Base-by-base conservation (phyloP, 2,888 invertebrate species). In the Penaeus monodon region DNA sequence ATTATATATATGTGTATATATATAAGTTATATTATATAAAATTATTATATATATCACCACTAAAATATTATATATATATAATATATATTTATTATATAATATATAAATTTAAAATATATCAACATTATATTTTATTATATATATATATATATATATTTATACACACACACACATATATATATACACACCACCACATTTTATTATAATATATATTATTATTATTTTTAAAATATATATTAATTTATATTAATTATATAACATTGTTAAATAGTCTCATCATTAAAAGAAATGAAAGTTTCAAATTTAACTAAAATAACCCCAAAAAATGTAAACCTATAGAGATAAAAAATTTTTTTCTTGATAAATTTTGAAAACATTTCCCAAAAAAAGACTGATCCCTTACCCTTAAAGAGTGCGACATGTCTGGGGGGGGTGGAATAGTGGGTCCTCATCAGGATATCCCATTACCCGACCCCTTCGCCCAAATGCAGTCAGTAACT, bases 401-500 rank as follows among this genome's bases (percentile, higher is more conserved):
- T 93, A 94, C 95, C 95, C 94, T 93, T 89, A 96, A 93, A 90
- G 94, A 94, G 85, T 89, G 94, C 94, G 95, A 95, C 91, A 95
- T 93, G 91, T 95, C 95, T 20, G 96, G 95, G 49, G 95, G 93
- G 27, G 92, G 91, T 63, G 91, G 91, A n/a, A 91, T 81, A 44
- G 84, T 81, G 7, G 88, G 81, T 88, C 84, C 29, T 89, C 89
- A 24, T 94, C 94, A 90, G 93, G 94, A 88, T 95, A 94, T 88
- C 97, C 95, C 88, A 88, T 86, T 79, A 89, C 89, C 24, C 95
- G 94, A 68, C 96, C 8, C 98, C 96, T 91, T 95, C 95, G 27
- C n/a, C 96, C 95, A 10, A 98, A 97, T 81, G 96, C 95, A 90
- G 94, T 94, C 89, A 97, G 93, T 79, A 97, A 93, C 96, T 96